Base-by-base conservation (phyloP, 2,113 vertebrate species). In the Catharus bicknelli region DNA sequence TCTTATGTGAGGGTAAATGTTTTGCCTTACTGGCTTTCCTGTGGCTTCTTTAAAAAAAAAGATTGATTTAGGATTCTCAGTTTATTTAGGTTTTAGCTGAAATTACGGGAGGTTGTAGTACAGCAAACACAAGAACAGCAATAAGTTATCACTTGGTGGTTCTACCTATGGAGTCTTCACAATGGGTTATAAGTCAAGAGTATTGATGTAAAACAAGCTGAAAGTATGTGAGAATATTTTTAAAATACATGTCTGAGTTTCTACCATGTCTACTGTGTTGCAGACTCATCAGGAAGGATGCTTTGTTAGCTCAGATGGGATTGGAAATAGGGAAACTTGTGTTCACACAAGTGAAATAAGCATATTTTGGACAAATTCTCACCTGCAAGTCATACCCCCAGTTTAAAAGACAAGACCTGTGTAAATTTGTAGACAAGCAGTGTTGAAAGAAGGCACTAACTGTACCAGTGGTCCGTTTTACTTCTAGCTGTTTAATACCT, bases 71-170 rank as follows among this genome's bases (percentile, higher is more conserved):
- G 9, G 16, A 58, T 38, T 92, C 29, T 57, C 17, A 38, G 30
- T 59, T 93, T 84, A 38, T 66, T 84, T 10, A 4, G 0, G 1
- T 76, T 92, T 80, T 45, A 62, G 30, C 58, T 93, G 70, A 64
- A 83, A 54, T 59, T 59, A 53, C 10, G 26, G 10, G 43, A 63
- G 16, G 4, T 26, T 48, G 8, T 72, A 86, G 67, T 57, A n/a
- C 45, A 88, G 20, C 13, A 58, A 86, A 30, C 12, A 42, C 11
- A 67, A 30, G 43, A 50, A 42, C 10, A 58, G 14, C 26, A 45
- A 11, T 50, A 63, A 63, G 10, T n/a, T 73, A 36, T 0, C 25
- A 29, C 1, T 3, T 3, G 3, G n/a, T 55, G 9, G 7, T 73
- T 83, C 17, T 61, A 30, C 13, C 42, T 81, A 3, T 14, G 8